phyloP scores from a whole-genome alignment of 2,888 invertebrate species.

The Clusia tigrina region DNA sequence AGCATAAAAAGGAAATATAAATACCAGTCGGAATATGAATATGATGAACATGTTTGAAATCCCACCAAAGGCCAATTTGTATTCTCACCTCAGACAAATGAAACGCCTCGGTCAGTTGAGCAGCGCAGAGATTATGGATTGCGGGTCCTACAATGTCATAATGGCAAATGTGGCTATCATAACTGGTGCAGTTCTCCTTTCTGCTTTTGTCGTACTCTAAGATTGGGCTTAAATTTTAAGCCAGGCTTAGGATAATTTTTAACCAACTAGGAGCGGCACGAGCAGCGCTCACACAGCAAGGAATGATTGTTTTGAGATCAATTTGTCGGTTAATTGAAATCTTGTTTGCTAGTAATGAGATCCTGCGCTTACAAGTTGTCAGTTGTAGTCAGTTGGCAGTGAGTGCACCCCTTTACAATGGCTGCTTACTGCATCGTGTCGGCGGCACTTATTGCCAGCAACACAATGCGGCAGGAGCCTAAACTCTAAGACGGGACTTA shows the following conservation, averaged over 20 bases:
- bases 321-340: conserved; percentile 44
- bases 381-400: neutral
- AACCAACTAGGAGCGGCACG: neutral
- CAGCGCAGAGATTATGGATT: conserved; percentile 13
- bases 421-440: conserved; percentile 11
- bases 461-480: neutral
- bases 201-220: neutral
- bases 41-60: conserved; percentile 18
- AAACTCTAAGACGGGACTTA: neutral
- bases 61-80: conserved; percentile 41
- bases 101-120: conserved; percentile 26
- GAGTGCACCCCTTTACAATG: conserved; percentile 13
- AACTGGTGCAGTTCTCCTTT: neutral
- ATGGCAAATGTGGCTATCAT: neutral
- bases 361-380: conserved; percentile 17
- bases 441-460: neutral
- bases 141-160: neutral
- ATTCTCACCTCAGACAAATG: conserved; percentile 41
- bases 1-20: too few species aligned
- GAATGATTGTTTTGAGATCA: conserved; percentile 39
- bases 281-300: conserved; percentile 6
- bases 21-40: too few species aligned
- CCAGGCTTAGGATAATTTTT: neutral
- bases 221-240: neutral
- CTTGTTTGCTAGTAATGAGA: conserved; percentile 38